Evolutionary conservation across 2,888 invertebrate species (phyloP).

Genomic region (Noctuana brunneofusca): DNA sequence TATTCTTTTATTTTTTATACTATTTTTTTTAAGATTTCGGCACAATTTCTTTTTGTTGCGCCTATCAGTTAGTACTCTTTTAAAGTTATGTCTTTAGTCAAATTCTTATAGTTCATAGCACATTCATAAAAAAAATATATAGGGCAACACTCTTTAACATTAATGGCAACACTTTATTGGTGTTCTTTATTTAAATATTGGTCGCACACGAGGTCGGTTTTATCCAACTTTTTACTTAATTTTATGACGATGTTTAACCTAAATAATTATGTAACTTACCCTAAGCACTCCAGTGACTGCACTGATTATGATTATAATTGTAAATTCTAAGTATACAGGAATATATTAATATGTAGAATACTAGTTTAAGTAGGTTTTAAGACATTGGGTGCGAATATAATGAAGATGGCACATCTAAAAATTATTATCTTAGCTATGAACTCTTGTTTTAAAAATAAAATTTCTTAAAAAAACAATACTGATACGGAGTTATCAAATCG

Average conservation of each 20-base stretch:
- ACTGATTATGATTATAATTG: neutral
- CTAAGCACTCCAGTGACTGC: neutral
- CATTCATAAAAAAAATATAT: neutral
- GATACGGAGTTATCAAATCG: neutral
- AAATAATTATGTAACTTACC: neutral
- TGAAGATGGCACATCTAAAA: neutral
- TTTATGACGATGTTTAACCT: no score
- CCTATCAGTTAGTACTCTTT: neutral
- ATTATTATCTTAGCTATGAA: no score
- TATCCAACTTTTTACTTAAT: no score
- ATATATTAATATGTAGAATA: neutral
- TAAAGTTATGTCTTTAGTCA: slow-evolving; percentile 1
- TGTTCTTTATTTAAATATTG: neutral
- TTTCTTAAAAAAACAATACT: no score
- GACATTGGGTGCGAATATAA: neutral
- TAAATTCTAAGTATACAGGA: neutral
- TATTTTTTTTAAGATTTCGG: no score
- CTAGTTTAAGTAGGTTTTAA: slow-evolving; percentile 3
- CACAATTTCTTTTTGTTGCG: no score
- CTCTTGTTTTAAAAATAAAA: no score
- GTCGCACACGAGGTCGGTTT: no score
- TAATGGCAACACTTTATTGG: neutral
- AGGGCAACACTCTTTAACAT: slow-evolving; percentile 4
- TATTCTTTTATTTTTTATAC: neutral
- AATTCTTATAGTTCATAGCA: neutral